Evolutionary conservation across 2,113 vertebrate species (phyloP).

Genomic region (Strix uralensis): DNA sequence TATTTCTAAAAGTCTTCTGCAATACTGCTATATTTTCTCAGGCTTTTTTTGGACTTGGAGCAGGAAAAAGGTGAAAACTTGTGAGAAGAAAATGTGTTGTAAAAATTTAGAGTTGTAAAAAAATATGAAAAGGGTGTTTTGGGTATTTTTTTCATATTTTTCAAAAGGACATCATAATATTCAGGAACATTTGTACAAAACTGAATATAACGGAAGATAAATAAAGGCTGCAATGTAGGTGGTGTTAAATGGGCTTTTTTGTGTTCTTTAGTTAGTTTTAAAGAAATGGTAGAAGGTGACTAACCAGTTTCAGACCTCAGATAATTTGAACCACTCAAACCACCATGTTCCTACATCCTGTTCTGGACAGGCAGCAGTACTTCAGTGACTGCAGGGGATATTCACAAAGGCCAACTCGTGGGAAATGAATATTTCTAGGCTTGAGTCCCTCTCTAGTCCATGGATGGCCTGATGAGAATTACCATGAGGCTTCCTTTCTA

Average conservation of each 20-base stretch:
- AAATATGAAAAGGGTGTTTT: neutral
- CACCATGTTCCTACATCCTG: neutral
- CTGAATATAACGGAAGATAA: neutral
- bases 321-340: neutral
- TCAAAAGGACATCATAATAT: neutral
- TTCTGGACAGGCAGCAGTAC: neutral
- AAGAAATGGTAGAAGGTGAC: neutral
- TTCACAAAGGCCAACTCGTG: neutral
- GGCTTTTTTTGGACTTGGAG: neutral
- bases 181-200: neutral
- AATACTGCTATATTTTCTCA: neutral
- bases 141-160: neutral
- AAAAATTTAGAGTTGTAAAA: neutral
- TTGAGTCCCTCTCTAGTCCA: neutral
- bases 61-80: neutral
- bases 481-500: neutral
- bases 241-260: accelerated
- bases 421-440: neutral
- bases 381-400: neutral
- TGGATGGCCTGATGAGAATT: neutral
- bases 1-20: neutral
- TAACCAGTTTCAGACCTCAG: neutral
- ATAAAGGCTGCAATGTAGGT: neutral
- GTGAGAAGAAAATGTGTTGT: neutral
- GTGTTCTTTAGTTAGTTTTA: neutral